Evolutionary conservation across 2,888 invertebrate genomes (phyloP).

Genomic region (Ornithoptera alexandrae): DNA sequence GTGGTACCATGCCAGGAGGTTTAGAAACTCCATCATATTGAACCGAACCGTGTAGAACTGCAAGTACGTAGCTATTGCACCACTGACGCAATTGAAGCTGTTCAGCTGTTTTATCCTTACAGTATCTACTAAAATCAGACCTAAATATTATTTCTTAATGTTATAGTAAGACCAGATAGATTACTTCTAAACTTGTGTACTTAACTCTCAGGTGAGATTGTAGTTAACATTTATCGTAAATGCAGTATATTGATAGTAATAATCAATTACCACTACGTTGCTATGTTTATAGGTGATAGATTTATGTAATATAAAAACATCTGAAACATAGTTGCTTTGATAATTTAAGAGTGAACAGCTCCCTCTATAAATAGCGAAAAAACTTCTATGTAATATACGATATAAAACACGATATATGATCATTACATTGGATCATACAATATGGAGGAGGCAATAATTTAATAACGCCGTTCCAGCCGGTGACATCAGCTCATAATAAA

Average conservation of each 20-base stretch:
- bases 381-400: neutral
- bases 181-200: too few relatives aligned
- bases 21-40: too few relatives aligned
- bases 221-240: too few relatives aligned
- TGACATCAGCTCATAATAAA: conserved; percentile 16
- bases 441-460: conserved; percentile 10
- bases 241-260: neutral
- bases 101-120: too few relatives aligned
- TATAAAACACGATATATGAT: neutral
- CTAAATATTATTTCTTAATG: too few relatives aligned
- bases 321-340: neutral
- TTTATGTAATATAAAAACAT: neutral
- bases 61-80: too few relatives aligned
- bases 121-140: too few relatives aligned
- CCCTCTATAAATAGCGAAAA: neutral
- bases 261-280: neutral
- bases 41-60: too few relatives aligned
- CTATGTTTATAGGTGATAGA: neutral
- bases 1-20: too few relatives aligned
- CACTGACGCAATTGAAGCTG: too few relatives aligned
- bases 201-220: neutral
- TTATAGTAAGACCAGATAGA: neutral
- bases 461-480: neutral
- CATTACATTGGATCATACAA: conserved; percentile 1
- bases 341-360: neutral